Base-by-base conservation (phyloP, 2,113 vertebrate genomes). In the Pterocles burchelli region DNA sequence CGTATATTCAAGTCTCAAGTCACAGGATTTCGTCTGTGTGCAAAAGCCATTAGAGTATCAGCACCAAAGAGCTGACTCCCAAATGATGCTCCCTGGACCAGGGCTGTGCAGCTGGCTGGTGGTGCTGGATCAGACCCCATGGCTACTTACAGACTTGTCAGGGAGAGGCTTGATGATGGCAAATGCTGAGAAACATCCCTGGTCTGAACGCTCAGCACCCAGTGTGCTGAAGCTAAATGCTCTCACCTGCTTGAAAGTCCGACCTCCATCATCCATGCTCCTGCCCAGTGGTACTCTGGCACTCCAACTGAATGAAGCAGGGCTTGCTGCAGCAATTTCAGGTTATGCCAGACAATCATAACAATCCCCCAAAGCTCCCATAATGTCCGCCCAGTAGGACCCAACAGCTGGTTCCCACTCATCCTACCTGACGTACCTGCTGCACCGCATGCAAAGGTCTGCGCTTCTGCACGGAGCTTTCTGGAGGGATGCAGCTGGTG, bases 231-330 rank as follows among this genome's bases (percentile, higher is more conserved):
- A 77, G 38, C 26, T 13, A 9, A 57, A 36, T 8, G 36, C 19
- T 45, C 70, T 59, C 73, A 45, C 63, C 62, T 28, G 21, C 16
- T 78, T 33, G 36, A n/a, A 9, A 1, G 0, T 20, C 36, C 31
- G 7, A 16, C 1, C 12, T 21, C 73, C 5, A 1, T 3, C 13
- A 9, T 10, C 13, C 0, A 0, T 5, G 25, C 2, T 67, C 51
- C 79, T 67, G 46, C 48, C 38, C 0, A 0, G 8, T n/a, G 7
- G 2, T 8, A 17, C 5, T 16, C 28, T 1, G 17, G 17, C 10
- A 78, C 29, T 78, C 17, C 18, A 31, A 31, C 36, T 48, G 26
- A 46, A 8, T 0, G 17, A 25, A 31, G 19, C 13, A 1, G 4
- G 33, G 51, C 31, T 84, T 5, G 11, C 15, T 45, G 49, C 49